A percentile compares a stretch with the other conserved stretches of the same genome.
Evolutionary conservation across 92 coral and sea anemone genomes (phyloP).

Genomic region (Isaurus tuberculatus): DNA sequence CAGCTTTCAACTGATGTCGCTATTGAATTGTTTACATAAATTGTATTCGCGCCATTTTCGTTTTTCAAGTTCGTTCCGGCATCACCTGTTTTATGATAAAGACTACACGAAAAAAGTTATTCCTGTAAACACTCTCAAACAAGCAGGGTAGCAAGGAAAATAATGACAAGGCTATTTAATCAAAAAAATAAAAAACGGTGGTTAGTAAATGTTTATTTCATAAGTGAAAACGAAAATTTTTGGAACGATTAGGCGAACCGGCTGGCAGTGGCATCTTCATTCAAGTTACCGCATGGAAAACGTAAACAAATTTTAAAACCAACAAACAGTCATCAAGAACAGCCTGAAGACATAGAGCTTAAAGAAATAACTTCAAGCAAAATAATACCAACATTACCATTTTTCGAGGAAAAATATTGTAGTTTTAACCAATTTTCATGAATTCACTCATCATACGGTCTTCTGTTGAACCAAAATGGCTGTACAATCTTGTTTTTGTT

Average conservation of each 20-base stretch:
- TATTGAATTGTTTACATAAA: no score
- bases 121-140: no score
- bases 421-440: background rate
- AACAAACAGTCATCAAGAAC: background rate
- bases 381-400: background rate
- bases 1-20: no score
- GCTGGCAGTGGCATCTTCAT: background rate
- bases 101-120: no score
- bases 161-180: no score
- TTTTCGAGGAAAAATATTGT: background rate
- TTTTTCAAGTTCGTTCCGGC: no score
- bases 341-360: background rate
- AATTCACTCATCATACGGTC: background rate
- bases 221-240: background rate
- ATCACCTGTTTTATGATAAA: no score
- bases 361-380: background rate
- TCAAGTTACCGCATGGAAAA: background rate
- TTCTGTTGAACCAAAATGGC: slow-evolving; percentile 25
- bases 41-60: no score
- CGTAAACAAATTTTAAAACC: background rate
- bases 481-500: slow-evolving; percentile 39
- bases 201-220: background rate
- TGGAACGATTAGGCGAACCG: background rate
- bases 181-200: no score
- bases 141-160: no score